Percentiles rank a stretch among this genome's conserved stretches.
phyloP scores from a whole-genome alignment of 2,113 vertebrate species.

The Hippocampus barbouri region DNA sequence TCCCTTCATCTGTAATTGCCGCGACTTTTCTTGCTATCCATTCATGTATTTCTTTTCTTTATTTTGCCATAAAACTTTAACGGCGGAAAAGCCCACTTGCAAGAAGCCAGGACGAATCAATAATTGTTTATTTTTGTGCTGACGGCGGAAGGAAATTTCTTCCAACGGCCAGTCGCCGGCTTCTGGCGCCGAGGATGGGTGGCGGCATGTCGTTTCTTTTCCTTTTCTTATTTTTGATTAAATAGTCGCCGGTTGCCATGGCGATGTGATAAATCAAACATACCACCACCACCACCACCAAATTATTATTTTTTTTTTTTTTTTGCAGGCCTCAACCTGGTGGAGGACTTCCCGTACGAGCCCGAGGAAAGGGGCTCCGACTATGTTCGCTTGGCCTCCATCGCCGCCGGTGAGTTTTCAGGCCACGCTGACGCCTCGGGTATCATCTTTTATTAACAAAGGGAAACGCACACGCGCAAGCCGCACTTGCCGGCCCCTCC shows the following conservation, averaged over 20 bases:
- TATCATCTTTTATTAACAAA: not conserved
- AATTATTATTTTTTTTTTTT: not conserved
- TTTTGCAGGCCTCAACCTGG: conserved; percentile 76
- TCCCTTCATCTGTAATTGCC: not conserved
- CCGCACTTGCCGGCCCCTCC: conserved; percentile 38
- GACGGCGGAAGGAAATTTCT: not conserved
- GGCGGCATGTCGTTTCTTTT: not conserved
- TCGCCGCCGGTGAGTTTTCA: conserved; percentile 79
- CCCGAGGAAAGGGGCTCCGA: conserved; percentile 81
- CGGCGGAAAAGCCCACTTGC: not conserved
- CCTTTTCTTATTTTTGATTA: not conserved
- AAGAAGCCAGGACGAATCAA: not conserved
- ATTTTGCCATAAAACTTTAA: not conserved
- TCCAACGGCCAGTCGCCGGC: not conserved
- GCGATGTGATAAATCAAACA: too few species aligned
- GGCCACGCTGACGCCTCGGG: not conserved
- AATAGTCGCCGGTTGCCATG: too few species aligned
- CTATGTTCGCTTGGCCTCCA: conserved; percentile 86
- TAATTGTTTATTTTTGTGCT: not conserved
- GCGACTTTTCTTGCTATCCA: not conserved
- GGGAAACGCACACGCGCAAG: not conserved
- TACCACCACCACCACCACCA: too few species aligned
- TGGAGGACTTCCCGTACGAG: conserved; percentile 86
- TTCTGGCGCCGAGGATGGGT: not conserved
- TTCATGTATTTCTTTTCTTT: not conserved